Evolutionary conservation across 2,797 vertebrate genomes (phyloP), one percentile per base, ranked within the genome.

Genomic region (Simalia tracyae): DNA sequence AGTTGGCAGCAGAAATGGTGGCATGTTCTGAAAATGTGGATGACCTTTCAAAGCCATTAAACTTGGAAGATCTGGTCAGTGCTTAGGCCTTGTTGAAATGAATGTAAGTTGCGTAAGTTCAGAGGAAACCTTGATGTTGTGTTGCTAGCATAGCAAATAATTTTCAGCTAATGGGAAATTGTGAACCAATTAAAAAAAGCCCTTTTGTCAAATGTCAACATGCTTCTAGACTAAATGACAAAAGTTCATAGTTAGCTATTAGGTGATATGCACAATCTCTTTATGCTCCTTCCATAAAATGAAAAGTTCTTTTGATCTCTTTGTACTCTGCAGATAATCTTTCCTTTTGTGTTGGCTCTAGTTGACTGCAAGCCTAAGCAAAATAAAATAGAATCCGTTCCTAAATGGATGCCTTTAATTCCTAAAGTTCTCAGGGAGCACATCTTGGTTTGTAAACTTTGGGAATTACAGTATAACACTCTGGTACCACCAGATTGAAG

Each of bases 261-360:
- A 15, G 4, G 90, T 91, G 76, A 88, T 66, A 63, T 86, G 57
- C 22, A 11, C 50, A 86, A 14, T 76, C 26, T 4, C 88, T 93
- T 94, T 31, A 86, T 92, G 60, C 92, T 93, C 54, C 42, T 94
- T 46, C 5, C 91, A 17, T 85, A 68, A n/a, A n/a, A 93, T 94
- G 90, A 64, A 5, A 91, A 24, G 57, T 89, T 22, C 26, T 90
- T 94, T 86, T 92, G 81, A 88, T 92, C 68, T 63, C 60, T 64
- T 90, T 36, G 72, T 92, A 31, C 31, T 66, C 92, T 89, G 60
- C 85, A 89, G 54, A 61, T 76, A 61, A 87, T 11, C 15, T 36
- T 91, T 17, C 26, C 10, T 92, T 36, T 14, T 76, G 72, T 63
- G 22, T 85, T 24, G 87, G 31, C 26, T 84, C 2, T 89, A 68